These are phyloP conservation scores for Trinectes maculatus DNA, from an alignment of 2,113 vertebrate genomes.

Conservation along the genomic window DNA sequence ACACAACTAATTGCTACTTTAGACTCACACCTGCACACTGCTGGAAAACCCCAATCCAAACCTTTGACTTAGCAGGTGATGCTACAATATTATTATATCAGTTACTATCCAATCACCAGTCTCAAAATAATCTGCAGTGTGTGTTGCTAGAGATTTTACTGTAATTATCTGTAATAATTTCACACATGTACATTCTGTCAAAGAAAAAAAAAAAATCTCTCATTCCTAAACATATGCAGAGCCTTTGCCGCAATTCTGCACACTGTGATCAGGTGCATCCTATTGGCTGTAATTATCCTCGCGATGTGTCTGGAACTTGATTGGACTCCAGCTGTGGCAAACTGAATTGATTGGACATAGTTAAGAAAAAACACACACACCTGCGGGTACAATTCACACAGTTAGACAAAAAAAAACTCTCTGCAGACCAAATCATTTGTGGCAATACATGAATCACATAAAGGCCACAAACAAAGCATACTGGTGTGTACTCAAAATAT, in stretches of 20 bases:
- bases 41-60: constrained; percentile 3
- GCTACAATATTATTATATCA: too few species aligned
- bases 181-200: too few species aligned
- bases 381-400: background rate
- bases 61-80: background rate
- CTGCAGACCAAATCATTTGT: too few species aligned
- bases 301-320: background rate
- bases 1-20: constrained; percentile 58
- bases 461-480: too few species aligned
- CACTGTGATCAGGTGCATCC: background rate
- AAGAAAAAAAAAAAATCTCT: background rate
- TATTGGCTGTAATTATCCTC: background rate
- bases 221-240: background rate
- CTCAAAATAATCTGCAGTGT: too few species aligned
- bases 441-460: too few species aligned
- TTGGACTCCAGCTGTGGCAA: background rate
- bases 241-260: background rate
- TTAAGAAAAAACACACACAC: background rate
- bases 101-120: too few species aligned
- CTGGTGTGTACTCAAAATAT: too few species aligned
- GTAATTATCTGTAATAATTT: too few species aligned
- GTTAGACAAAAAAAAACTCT: background rate
- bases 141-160: too few species aligned
- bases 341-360: background rate
- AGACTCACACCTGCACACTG: constrained; percentile 34